Conservation (phyloP, 2,888 invertebrate genomes). For the Lydus trimaculatus region DNA sequence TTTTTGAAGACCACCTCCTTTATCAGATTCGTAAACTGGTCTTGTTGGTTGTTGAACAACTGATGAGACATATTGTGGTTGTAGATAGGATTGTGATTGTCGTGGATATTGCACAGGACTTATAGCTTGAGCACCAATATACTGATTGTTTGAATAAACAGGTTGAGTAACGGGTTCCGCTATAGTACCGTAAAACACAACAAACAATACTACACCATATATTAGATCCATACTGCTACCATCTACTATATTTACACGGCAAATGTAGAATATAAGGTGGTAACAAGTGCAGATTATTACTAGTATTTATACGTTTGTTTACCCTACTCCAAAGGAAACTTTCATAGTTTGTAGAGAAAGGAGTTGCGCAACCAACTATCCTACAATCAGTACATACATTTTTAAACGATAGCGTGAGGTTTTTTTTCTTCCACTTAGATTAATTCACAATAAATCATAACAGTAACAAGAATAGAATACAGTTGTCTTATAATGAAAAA, state of each 20-base stretch:
- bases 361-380: slow-evolving; percentile 32
- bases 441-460: not conserved
- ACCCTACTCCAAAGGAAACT: slow-evolving; percentile 35
- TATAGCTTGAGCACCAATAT: slow-evolving; percentile 42
- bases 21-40: slow-evolving; percentile 41
- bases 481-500: not conserved
- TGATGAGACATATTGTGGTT: slow-evolving; percentile 23
- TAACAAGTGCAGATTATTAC: slow-evolving; percentile 31
- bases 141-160: slow-evolving; percentile 42
- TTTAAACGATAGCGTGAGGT: not conserved
- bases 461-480: not conserved
- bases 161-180: slow-evolving; percentile 46
- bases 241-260: slow-evolving; percentile 19
- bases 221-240: slow-evolving; percentile 36
- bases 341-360: slow-evolving; percentile 36
- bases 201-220: slow-evolving; percentile 32
- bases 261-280: slow-evolving; percentile 27
- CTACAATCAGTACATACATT: not conserved
- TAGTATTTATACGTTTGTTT: slow-evolving; percentile 39
- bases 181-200: slow-evolving; percentile 30
- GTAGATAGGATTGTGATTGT: slow-evolving; percentile 25
- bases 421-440: slow-evolving; percentile 4
- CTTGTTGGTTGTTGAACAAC: slow-evolving; percentile 26
- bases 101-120: slow-evolving; percentile 36
- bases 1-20: slow-evolving; percentile 49